phyloP scores from a whole-genome alignment of 2,888 invertebrate genomes.

The Microplitis manilae region DNA sequence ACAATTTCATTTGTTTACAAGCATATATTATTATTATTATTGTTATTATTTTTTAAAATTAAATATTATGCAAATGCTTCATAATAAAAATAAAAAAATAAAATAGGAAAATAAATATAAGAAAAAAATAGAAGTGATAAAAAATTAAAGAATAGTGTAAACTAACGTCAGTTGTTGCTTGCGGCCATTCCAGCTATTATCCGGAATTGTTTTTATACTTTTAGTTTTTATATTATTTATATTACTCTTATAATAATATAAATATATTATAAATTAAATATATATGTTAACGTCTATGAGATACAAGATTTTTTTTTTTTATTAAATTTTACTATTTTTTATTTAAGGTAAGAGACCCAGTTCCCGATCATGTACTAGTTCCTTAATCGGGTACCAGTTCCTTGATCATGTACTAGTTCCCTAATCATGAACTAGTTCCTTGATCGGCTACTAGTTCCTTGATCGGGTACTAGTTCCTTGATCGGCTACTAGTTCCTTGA shows the following conservation, averaged over 20 bases:
- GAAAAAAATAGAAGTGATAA: slow-evolving; percentile 18
- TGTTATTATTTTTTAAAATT: too few relatives aligned
- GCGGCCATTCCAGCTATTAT: slow-evolving; percentile 69
- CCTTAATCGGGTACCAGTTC: too few relatives aligned
- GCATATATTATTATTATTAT: too few relatives aligned
- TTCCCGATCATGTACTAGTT: too few relatives aligned
- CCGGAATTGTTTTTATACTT: slow-evolving; percentile 37
- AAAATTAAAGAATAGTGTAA: slow-evolving; percentile 59
- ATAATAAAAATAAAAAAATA: slow-evolving; percentile 3
- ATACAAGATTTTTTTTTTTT: background rate
- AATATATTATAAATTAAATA: background rate
- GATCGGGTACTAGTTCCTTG: too few relatives aligned
- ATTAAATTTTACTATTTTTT: background rate
- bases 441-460: too few relatives aligned
- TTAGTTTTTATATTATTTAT: slow-evolving; percentile 18
- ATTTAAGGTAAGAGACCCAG: too few relatives aligned
- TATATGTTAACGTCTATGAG: slow-evolving; percentile 7
- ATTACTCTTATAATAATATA: background rate
- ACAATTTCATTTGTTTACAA: too few relatives aligned
- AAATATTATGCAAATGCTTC: too few relatives aligned
- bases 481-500: too few relatives aligned
- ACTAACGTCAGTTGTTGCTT: slow-evolving; percentile 70
- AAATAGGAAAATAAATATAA: slow-evolving; percentile 27
- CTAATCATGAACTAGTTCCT: too few relatives aligned
- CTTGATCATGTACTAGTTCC: too few relatives aligned